Conservation (phyloP, 2,113 vertebrate genomes). For the Microcebus griseorufus region DNA sequence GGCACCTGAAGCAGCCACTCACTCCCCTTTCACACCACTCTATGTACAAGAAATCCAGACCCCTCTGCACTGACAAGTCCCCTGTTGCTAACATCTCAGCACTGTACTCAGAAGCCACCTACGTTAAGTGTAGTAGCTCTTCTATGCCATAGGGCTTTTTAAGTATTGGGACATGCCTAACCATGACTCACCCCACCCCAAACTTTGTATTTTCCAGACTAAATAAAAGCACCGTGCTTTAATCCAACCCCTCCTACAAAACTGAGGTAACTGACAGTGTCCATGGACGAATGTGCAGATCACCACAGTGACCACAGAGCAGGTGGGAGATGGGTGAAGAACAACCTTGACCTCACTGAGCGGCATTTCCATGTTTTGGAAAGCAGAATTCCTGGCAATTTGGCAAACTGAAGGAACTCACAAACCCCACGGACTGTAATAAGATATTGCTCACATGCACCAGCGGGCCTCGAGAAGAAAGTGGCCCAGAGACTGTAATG, state of each 20-base stretch:
- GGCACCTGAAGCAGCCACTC: background rate
- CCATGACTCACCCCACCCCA: background rate
- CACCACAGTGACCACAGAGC: background rate
- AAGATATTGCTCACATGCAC: background rate
- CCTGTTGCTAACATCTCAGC: background rate
- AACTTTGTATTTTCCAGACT: background rate
- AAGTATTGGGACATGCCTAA: background rate
- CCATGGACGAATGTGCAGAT: background rate
- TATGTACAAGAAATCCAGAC: no score
- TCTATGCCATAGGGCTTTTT: background rate
- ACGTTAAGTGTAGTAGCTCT: background rate
- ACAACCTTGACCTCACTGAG: background rate
- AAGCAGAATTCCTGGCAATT: slow-evolving; percentile 16
- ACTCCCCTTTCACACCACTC: background rate
- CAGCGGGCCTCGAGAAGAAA: background rate
- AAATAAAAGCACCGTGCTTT: background rate
- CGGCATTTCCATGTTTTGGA: background rate
- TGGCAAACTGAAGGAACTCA: background rate
- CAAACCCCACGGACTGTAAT: background rate
- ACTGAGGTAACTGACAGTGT: background rate
- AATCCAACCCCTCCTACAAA: background rate
- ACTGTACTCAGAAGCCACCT: background rate
- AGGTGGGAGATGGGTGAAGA: background rate
- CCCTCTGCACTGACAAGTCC: background rate
- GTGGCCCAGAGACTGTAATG: background rate